These are phyloP conservation scores for Todiramphus saurophagus DNA, from an alignment of 2,113 vertebrate genomes.

Conservation along the genomic window DNA sequence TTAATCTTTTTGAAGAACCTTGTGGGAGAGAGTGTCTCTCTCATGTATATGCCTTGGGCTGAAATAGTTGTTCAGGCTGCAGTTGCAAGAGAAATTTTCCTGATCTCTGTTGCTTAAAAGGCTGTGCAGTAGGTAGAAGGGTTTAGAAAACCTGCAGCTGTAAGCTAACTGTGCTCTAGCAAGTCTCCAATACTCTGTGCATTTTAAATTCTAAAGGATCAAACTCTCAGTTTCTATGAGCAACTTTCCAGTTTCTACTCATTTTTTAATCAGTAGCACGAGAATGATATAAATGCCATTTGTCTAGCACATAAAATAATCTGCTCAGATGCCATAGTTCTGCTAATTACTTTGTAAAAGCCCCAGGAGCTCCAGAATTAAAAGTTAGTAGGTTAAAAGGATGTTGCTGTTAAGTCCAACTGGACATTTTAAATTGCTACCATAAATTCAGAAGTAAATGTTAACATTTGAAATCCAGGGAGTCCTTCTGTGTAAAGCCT, in stretches of 20 bases:
- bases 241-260: slow-evolving; percentile 5
- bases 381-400: slow-evolving; percentile 53
- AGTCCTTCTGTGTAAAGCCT: not conserved
- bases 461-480: not conserved
- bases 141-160: not conserved
- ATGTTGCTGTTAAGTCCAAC: slow-evolving; percentile 36
- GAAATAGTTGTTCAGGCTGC: not conserved
- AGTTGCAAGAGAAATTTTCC: not conserved
- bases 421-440: slow-evolving; percentile 54
- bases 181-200: not conserved
- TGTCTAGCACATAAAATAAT: slow-evolving; percentile 30
- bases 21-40: not conserved
- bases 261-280: not conserved
- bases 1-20: not conserved
- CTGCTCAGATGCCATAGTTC: slow-evolving; percentile 34
- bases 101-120: not conserved
- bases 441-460: slow-evolving; percentile 47
- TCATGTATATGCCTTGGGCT: not conserved
- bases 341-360: slow-evolving; percentile 57
- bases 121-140: not conserved
- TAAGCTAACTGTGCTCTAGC: not conserved
- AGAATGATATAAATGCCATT: not conserved
- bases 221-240: not conserved
- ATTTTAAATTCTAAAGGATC: not conserved
- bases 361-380: slow-evolving; percentile 47